Base-by-base conservation (phyloP, 2,113 vertebrate genomes). In the Romanogobio albipinnatus region DNA sequence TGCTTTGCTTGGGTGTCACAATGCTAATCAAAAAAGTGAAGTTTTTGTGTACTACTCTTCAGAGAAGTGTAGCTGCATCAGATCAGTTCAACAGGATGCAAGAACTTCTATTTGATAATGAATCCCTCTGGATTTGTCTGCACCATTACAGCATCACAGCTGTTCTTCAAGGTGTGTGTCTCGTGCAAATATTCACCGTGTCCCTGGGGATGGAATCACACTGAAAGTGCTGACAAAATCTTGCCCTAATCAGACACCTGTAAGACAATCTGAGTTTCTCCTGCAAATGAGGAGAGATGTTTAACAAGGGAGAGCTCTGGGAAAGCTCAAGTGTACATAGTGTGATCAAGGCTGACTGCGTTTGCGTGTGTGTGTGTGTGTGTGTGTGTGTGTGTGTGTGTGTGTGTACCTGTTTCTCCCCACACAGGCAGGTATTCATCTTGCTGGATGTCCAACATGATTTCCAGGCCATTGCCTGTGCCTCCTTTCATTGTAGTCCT, bases 361-460 rank as follows among this genome's bases (percentile, higher is more conserved):
- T 53, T 39, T 81, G 51, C 22, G 14, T 45, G 71, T 4, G 10
- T 22, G 77, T 51, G 33, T 56, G 7, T 62, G 36, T 19, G 7
- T 86, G 5, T 91, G 36, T n/a, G 7, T 86, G 4, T 91, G 36
- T n/a, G 7, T 86, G 4, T 91, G 36, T 39, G 36, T 39, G 39
- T 39, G 36, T n/a, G 7, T 86, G 5, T 91, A 95, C 95, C 95
- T 91, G 94, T 94, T 84, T 95, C 94, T 0, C 95, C 94, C 94
- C 95, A 95, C 64, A 95, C 94, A 0, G 95, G 94, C 79, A 95
- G 91, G 92, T 95, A 95, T 86, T 95, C 95, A 43, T 99, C 98
- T 89, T 99, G 98, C 92, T 99, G 98, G 90, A 99, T 99, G 93
- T 99, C 98, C 89, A 99, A 91, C 98, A 99, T 99, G 93, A 99